Evolutionary conservation across 2,797 vertebrate species (phyloP).

Genomic region (Phataginus tetradactyla): DNA sequence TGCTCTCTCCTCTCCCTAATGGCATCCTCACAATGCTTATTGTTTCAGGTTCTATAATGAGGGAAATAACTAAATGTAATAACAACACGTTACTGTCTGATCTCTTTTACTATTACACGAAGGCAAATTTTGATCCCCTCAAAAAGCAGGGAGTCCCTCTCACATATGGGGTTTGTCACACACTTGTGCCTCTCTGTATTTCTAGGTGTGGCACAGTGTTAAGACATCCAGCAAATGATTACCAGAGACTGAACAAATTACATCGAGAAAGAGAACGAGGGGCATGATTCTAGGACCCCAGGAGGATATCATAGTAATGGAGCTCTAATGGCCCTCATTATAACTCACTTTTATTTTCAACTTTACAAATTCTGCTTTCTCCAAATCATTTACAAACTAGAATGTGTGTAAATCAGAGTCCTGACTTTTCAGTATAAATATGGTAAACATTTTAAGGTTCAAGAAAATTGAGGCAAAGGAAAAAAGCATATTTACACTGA

Average conservation of each 20-base stretch:
- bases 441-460: constrained; percentile 37
- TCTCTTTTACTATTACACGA: not conserved
- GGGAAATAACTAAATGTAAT: not conserved
- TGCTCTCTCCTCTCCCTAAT: not conserved
- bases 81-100: not conserved
- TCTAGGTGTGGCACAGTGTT: not conserved
- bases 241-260: not conserved
- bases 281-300: not conserved
- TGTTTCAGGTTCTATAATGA: not conserved
- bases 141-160: not conserved
- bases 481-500: not conserved
- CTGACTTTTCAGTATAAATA: constrained; percentile 22
- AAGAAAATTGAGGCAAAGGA: constrained; percentile 46
- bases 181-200: not conserved
- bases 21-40: not conserved
- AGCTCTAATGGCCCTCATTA: not conserved
- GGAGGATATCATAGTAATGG: not conserved
- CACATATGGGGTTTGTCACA: not conserved
- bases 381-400: not conserved
- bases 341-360: constrained; percentile 13
- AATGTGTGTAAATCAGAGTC: not conserved
- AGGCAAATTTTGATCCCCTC: constrained; percentile 13
- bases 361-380: not conserved
- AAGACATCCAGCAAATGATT: not conserved
- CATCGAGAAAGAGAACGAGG: rapidly evolving